Base-by-base conservation (phyloP, 2,113 vertebrate genomes). In the Notiomystis cincta region DNA sequence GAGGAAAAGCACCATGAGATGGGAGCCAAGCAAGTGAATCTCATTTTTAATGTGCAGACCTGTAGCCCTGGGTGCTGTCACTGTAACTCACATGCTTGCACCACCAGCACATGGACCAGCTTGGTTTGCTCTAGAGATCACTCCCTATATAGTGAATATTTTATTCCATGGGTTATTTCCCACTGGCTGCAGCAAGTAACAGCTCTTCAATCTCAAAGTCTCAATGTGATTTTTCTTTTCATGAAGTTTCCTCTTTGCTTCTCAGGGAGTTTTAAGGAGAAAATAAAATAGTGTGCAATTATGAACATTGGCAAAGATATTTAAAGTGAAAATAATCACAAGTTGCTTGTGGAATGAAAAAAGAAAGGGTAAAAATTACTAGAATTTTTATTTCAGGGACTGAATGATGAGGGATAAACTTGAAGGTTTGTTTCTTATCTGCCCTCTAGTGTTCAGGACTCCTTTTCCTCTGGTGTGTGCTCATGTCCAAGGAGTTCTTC, bases 391-490 rank as follows among this genome's bases (percentile, higher is more conserved):
- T 40, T 84, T 79, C 54, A 23, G 40, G 8, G 45, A 23, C 42
- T 85, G 37, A 76, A 61, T 30, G 42, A 27, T 44, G 23, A 84
- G 42, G 0, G 1, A 56, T 72, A 54, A 91, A 54, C 27, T 62
- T 44, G 33, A 58, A 73, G 90, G 47, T 72, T 95, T 95, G 70
- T 88, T 94, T 96, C 75, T 45, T 27, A 82, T 82, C 78, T 97
- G 89, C 89, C 81, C 87, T 93, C 91, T 85, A 89, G 87, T 70
- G 91, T 95, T 91, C 64, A 89, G 81, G 82, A 72, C 11, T 2
- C 45, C 3, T 79, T 82, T 31, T 89, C 20, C 35, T 76, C 37
- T 80, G 31, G 33, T 64, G 19, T 0, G 0, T 57, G 13, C 11
- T 57, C 14, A 5, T 33, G 23, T 82, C 58, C 50, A 79, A 61